Conservation (phyloP, 2,888 invertebrate genomes). For the Microctonus hyperodae region DNA sequence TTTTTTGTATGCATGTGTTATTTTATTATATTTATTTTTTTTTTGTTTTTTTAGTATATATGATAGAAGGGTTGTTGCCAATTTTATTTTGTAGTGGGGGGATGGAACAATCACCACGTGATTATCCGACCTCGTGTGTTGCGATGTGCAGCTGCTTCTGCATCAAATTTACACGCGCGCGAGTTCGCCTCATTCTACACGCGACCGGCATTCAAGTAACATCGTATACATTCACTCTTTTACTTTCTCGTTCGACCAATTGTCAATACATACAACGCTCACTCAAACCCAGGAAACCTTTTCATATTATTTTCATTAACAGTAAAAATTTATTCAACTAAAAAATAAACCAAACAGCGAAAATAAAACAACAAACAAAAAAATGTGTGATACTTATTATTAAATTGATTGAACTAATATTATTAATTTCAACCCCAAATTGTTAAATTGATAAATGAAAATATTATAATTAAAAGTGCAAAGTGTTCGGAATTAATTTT, state of each 20-base stretch:
- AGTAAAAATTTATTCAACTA: not conserved
- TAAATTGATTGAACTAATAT: not conserved
- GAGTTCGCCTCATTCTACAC: conserved; percentile 51
- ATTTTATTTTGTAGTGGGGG: conserved; percentile 34
- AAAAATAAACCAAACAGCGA: not conserved
- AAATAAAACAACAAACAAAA: no score
- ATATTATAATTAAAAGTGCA: not conserved
- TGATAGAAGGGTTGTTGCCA: conserved; percentile 18
- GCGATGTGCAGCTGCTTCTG: conserved; percentile 39
- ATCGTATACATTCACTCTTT: conserved; percentile 30
- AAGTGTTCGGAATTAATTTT: not conserved
- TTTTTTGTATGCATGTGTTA: no score
- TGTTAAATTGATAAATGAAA: not conserved
- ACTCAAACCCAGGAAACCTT: no score
- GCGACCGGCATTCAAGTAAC: conserved; percentile 47
- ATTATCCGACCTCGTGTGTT: conserved; percentile 40
- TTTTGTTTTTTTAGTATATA: conserved; percentile 5
- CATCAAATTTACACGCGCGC: conserved; percentile 44
- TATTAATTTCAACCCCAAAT: not conserved
- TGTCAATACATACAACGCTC: not conserved
- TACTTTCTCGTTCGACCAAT: not conserved
- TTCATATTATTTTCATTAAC: no score
- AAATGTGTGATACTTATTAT: not conserved
- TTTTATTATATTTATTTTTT: conserved; percentile 7
- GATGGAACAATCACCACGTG: conserved; percentile 50